Evolutionary conservation across 2,797 vertebrate genomes (phyloP).

Genomic region (Clarias pachynema): DNA sequence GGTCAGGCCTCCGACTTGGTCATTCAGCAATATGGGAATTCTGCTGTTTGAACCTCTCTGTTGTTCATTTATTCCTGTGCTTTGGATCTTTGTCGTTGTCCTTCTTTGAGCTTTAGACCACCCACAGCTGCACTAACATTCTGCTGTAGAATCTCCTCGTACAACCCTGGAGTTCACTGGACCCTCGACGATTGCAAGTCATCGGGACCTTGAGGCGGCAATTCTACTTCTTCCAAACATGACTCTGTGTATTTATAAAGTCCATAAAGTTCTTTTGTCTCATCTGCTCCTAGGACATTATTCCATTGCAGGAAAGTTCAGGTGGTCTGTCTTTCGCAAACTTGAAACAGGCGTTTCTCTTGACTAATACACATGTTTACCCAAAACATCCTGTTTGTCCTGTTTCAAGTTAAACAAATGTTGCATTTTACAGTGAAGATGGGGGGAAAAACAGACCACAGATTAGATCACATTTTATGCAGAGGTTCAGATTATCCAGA

Average conservation of each 20-base stretch:
- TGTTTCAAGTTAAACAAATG: constrained; percentile 5
- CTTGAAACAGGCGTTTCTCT: constrained; percentile 23
- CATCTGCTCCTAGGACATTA: constrained; percentile 9
- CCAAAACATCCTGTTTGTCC: neutral
- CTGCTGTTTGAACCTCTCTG: constrained; percentile 20
- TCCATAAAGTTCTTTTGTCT: constrained; percentile 11
- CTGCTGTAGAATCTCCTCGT: constrained; percentile 16
- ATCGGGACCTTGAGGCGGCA: constrained; percentile 18
- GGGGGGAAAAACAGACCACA: neutral
- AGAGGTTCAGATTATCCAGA: neutral
- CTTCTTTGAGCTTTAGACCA: constrained; percentile 34
- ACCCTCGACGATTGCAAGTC: constrained; percentile 20
- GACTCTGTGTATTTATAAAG: constrained; percentile 11
- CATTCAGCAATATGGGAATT: constrained; percentile 12
- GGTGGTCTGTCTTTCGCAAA: constrained; percentile 18
- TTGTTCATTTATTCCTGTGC: constrained; percentile 22
- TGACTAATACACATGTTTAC: neutral
- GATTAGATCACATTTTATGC: neutral
- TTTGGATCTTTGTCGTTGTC: constrained; percentile 34
- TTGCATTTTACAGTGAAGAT: neutral
- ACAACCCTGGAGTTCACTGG: constrained; percentile 24
- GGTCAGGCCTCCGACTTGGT: constrained; percentile 16
- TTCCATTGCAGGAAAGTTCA: neutral
- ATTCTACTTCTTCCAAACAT: constrained; percentile 25
- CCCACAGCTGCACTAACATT: constrained; percentile 9